Percentiles rank a stretch among this genome's conserved stretches.
Conservation (phyloP, 2,113 vertebrate genomes). For the Proteles cristata region DNA sequence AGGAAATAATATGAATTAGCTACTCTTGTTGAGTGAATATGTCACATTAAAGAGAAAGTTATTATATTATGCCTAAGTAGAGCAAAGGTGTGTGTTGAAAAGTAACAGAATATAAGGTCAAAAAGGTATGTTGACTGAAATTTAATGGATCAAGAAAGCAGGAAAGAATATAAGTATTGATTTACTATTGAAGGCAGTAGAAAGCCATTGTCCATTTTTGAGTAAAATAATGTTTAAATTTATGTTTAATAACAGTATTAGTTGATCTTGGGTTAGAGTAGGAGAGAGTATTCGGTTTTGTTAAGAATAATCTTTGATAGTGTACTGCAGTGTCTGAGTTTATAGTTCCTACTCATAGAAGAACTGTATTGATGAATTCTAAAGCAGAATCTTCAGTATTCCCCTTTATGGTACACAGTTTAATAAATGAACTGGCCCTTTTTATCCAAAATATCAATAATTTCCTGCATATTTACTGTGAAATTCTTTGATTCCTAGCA, state of each 20-base stretch:
- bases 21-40: neutral
- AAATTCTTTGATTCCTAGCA: slow-evolving; percentile 14
- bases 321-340: neutral
- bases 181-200: neutral
- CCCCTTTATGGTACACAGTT: neutral
- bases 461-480: neutral
- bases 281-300: neutral
- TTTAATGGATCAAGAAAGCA: neutral
- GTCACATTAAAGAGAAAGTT: neutral
- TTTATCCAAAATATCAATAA: slow-evolving; percentile 13
- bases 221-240: neutral
- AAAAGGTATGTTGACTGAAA: slow-evolving; percentile 16
- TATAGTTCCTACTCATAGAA: neutral
- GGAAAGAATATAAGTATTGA: neutral
- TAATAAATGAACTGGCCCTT: neutral
- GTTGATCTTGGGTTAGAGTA: neutral
- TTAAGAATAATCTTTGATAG: neutral
- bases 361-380: neutral
- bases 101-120: neutral
- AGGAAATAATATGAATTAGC: neutral
- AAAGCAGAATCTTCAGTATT: neutral
- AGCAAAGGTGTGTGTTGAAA: neutral
- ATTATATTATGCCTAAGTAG: neutral
- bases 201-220: neutral
- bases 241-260: neutral